Evolutionary conservation across 2,797 vertebrate species (phyloP), one percentile per base, ranked within the genome.

Genomic region (Amniataba percoides): DNA sequence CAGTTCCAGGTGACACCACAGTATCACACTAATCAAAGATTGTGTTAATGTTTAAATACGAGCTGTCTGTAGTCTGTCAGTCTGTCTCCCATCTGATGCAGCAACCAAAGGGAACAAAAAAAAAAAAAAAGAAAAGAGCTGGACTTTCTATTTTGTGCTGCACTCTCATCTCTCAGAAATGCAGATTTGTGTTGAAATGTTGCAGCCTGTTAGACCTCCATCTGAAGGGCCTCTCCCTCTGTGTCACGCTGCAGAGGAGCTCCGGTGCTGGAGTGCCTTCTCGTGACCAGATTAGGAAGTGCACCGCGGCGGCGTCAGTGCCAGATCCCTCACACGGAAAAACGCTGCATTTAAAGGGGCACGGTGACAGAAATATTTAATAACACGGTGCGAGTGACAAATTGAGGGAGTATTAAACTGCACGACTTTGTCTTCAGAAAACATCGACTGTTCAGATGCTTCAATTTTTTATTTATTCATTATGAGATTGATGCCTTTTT

Each of bases 191-290:
- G 36, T 15, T 68, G 34, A 71, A 56, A 73, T 51, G 59, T 77
- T 82, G 57, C 57, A 74, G 23, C 60, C 53, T 11, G 49, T 83
- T 48, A 19, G 62, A 80, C 62, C 60, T 57, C 45, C 49, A 31
- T 60, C n/a, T 27, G 0, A 67, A 81, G 77, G 18, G 67, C 21
- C 65, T 79, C 49, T 74, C 59, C 75, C 61, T 40, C 42, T 65
- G 31, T 49, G 56, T 16, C 11, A 43, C 25, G 0, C 53, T 58
- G 31, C 57, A 27, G 16, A 65, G 10, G 27, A 36, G 51, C 71
- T 67, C 58, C n/a, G 70, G 80, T 64, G 67, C 74, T 21, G n/a
- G 62, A 87, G 79, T 6, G 78, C 85, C 79, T 80, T 65, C 42
- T 45, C 61, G 85, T 90, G 89, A 85, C 49, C 51, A 12, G 0